These are phyloP conservation scores for Polyommatus icarus DNA, from an alignment of 2,888 invertebrate genomes.

Conservation along the genomic window DNA sequence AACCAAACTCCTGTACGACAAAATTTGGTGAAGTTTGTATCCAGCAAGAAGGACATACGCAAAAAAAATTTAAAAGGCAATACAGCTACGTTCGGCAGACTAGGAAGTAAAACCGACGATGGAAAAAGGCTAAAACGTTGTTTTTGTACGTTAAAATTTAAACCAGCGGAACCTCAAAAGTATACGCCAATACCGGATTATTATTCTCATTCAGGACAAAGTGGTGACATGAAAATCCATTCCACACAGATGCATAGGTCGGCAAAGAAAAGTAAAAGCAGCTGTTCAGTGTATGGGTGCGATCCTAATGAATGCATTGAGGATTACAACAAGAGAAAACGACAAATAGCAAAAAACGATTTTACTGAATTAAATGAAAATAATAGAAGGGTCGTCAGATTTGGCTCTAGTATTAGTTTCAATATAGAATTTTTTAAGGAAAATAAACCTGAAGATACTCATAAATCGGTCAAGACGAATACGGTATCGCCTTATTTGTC, in stretches of 20 bases:
- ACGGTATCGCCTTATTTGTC: neutral
- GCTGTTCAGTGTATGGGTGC: conserved; percentile 49
- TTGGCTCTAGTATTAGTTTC: conserved; percentile 45
- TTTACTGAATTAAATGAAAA: neutral
- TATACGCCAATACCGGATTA: neutral
- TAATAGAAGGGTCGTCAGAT: conserved; percentile 40
- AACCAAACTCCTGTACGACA: neutral
- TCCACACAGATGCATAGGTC: neutral
- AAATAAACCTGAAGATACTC: conserved; percentile 29
- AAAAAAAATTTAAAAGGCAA: neutral
- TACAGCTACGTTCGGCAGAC: neutral
- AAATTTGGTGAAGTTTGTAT: neutral
- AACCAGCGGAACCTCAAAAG: neutral
- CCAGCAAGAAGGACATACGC: neutral
- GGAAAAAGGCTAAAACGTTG: conserved; percentile 15
- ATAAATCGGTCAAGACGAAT: neutral
- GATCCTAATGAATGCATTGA: conserved; percentile 48
- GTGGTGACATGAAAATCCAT: conserved; percentile 12
- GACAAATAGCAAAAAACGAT: conserved; percentile 13
- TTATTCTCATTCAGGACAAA: neutral
- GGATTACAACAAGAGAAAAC: conserved; percentile 43
- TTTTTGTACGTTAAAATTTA: conserved; percentile 28
- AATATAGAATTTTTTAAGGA: conserved; percentile 44
- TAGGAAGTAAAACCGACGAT: neutral
- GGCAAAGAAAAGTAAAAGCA: conserved; percentile 35